Base-by-base conservation (phyloP, 2,888 invertebrate genomes). In the Teinopalpus imperialis region DNA sequence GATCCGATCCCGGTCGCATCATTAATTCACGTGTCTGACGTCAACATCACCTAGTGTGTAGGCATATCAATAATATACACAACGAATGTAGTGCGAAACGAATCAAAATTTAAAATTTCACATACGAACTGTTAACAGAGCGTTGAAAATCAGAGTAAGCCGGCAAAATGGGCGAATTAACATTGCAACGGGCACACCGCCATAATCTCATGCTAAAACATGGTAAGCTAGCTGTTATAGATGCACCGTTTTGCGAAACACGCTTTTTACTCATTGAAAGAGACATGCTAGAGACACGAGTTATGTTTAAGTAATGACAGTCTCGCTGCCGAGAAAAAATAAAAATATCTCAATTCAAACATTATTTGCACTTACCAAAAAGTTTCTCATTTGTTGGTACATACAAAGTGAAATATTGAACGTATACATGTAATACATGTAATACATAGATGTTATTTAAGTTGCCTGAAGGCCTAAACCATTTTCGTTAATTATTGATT, bases 151-250 rank as follows among this genome's bases (percentile, higher is more conserved):
- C 40, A 12, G 40, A 10, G 37, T 37, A 31, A 44, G 40, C 40
- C 34, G 26, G 34, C 35, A 35, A 36, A 36, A 47, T 47, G 46
- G 40, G 20, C 49, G 50, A 55, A 55, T 55, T 53, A 55, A 55
- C 53, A 55, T 52, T 55, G 53, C 46, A 42, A 7, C 36, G 24
- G 30, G 30, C 24, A 16, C 41, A 31, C 29, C 43, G 48, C 8
- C 13, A 26, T 59, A 48, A 55, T 63, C 65, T 53, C 53, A 57
- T 60, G 61, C 51, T 60, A 61, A 65, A 59, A 60, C 59, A 57
- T 53, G 56, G 49, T 53, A 59, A 61, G 58, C 54, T 45, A 21
- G 26, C 34, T 10, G 48, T 54, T 53, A 59, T 54, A 60, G 52
- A 41, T 48, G 6, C 23, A 9, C 10, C 6, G 23, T 16, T 29